Evolutionary conservation across 2,113 vertebrate genomes (phyloP).

Genomic region (Salminus brasiliensis): DNA sequence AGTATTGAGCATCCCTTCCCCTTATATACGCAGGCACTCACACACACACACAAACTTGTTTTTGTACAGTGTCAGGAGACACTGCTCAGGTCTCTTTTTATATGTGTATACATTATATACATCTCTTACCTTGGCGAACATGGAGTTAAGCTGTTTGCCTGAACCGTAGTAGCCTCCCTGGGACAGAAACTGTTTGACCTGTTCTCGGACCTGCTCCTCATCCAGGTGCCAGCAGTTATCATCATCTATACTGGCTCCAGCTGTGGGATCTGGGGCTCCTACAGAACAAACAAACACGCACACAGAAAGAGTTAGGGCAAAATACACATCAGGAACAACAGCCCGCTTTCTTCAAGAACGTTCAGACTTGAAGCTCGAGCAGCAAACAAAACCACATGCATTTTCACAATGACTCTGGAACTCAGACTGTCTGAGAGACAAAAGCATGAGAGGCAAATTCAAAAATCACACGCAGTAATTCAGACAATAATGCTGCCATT

Average conservation of each 20-base stretch:
- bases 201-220: constrained; percentile 96
- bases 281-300: constrained; percentile 23
- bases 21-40: background rate
- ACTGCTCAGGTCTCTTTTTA: no score
- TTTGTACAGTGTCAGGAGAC: background rate
- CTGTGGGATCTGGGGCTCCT: constrained; percentile 97
- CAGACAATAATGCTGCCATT: background rate
- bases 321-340: background rate
- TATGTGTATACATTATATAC: no score
- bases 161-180: constrained; percentile 98
- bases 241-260: constrained; percentile 95
- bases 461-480: no score
- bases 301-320: background rate
- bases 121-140: constrained; percentile 95
- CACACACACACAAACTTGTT: background rate
- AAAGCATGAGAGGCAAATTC: no score
- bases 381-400: no score
- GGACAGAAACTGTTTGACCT: constrained; percentile 97
- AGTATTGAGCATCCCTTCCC: constrained; percentile 18
- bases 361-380: background rate
- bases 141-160: constrained; percentile 98
- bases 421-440: background rate
- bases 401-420: background rate
- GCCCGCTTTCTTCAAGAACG: background rate
- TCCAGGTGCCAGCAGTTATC: constrained; percentile 99